phyloP scores from a whole-genome alignment of 2,888 invertebrate species.

The Lasioglossum lativentre region DNA sequence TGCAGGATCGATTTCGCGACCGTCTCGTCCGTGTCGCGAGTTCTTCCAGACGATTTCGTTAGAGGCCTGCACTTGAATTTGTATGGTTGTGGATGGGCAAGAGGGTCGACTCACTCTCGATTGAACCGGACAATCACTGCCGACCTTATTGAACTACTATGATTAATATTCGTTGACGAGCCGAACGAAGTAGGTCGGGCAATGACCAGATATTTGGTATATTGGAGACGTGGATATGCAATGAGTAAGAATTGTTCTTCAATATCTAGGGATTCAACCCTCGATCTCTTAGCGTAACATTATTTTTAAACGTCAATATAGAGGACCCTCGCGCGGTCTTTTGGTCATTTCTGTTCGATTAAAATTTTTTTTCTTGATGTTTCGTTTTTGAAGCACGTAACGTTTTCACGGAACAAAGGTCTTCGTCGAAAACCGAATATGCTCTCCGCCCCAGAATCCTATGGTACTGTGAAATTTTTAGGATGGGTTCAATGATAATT shows the following conservation, averaged over 20 bases:
- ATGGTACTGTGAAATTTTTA: not conserved
- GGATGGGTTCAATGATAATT: slow-evolving; percentile 45
- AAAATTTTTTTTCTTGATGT: too few species aligned
- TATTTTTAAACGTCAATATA: not conserved
- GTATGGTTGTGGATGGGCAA: slow-evolving; percentile 12
- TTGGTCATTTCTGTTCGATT: too few species aligned
- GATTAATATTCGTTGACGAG: slow-evolving; percentile 58
- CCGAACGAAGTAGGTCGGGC: slow-evolving; percentile 62
- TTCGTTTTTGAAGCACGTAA: too few species aligned
- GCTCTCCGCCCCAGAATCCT: not conserved
- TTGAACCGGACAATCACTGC: slow-evolving; percentile 59
- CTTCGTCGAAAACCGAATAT: too few species aligned
- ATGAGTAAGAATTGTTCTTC: not conserved
- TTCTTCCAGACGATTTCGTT: slow-evolving; percentile 39
- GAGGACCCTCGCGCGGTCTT: too few species aligned
- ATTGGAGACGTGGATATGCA: not conserved
- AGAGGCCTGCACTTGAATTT: slow-evolving; percentile 24
- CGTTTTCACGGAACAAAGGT: too few species aligned
- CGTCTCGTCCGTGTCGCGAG: not conserved
- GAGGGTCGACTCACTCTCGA: slow-evolving; percentile 51
- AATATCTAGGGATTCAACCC: not conserved
- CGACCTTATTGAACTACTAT: slow-evolving; percentile 53
- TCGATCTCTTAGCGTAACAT: not conserved
- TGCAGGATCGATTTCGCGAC: not conserved
- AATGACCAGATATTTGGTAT: slow-evolving; percentile 65